Conservation (phyloP, 2,888 invertebrate species). For the Ormia ochracea region DNA sequence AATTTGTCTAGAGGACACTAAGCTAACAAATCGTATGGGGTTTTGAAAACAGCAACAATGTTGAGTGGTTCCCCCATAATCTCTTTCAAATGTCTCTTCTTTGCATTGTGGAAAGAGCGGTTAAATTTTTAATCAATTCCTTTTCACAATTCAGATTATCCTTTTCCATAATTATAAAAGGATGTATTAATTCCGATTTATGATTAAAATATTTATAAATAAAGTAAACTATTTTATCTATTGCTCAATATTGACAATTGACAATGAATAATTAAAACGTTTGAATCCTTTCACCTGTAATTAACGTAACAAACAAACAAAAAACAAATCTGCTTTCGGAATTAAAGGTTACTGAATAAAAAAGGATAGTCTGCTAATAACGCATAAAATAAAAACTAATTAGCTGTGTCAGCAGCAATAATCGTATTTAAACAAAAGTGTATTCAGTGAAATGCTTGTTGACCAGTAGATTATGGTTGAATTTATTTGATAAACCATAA, state of each 20-base stretch:
- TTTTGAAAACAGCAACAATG: no score
- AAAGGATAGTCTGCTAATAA: conserved; percentile 3
- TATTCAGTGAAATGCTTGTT: not conserved
- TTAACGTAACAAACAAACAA: not conserved
- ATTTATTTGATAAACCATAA: not conserved
- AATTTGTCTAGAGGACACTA: no score
- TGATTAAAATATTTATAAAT: conserved; percentile 12
- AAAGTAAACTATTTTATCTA: not conserved
- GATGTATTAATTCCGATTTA: conserved; percentile 12
- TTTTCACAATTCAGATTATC: no score
- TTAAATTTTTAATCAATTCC: no score
- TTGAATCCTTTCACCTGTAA: not conserved
- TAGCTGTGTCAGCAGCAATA: conserved; percentile 1
- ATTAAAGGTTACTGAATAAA: not conserved
- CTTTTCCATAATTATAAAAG: no score
- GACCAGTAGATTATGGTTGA: conserved; percentile 9
- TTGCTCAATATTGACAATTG: conserved; percentile 18
- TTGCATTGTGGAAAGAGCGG: no score
- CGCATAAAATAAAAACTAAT: not conserved
- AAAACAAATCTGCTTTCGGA: no score
- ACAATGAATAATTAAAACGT: not conserved
- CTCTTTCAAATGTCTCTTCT: no score
- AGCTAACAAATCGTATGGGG: no score
- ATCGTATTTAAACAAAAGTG: not conserved
- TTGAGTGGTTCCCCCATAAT: no score